Base-by-base conservation (phyloP, 2,888 invertebrate species). In the Plemyria rubiginata region DNA sequence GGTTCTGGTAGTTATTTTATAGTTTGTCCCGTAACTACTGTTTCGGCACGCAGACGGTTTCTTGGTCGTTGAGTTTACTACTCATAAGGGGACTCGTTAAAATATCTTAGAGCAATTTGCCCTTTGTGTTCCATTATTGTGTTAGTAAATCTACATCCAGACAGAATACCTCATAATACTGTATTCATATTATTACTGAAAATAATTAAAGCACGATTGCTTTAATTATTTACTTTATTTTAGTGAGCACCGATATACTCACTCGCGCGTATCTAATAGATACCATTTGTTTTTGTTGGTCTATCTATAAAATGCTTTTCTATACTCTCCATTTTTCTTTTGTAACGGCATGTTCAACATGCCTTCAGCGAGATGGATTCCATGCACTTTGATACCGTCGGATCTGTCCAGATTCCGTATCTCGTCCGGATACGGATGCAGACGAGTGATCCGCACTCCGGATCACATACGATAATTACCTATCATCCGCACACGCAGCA, bases 91-190 rank as follows among this genome's bases (percentile, higher is more conserved):
- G 45, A 55, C 57, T 41, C 60, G 60, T 65, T 65, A 50, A 56
- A 65, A 60, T 65, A 60, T 60, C 56, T 60, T 54, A 49, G 57
- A 65, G 60, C 50, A 65, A 64, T 65, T 57, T 65, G 54, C 60
- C 51, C 48, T 56, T 59, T 51, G 54, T 56, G 45, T 58, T 61
- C 58, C 57, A 58, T 61, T 54, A 43, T 54, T 38, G 45, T 8
- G 45, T 16, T 11, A 43, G 6, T 43, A 45, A 45, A 45, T 45
- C 45, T 45, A 16, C 16, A 45, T n/a, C n/a, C n/a, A n/a, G n/a
- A n/a, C n/a, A n/a, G n/a, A n/a, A n/a, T n/a, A n/a, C n/a, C n/a
- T n/a, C n/a, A n/a, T n/a, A n/a, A n/a, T n/a, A n/a, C n/a, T n/a
- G n/a, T n/a, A n/a, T n/a, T n/a, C n/a, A n/a, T n/a, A n/a, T n/a